A percentile compares a stretch with the other conserved stretches of the same genome.
Evolutionary conservation across 1,140 invertebrate species (phyloP).

Genomic region (Colletes latitarsis): DNA sequence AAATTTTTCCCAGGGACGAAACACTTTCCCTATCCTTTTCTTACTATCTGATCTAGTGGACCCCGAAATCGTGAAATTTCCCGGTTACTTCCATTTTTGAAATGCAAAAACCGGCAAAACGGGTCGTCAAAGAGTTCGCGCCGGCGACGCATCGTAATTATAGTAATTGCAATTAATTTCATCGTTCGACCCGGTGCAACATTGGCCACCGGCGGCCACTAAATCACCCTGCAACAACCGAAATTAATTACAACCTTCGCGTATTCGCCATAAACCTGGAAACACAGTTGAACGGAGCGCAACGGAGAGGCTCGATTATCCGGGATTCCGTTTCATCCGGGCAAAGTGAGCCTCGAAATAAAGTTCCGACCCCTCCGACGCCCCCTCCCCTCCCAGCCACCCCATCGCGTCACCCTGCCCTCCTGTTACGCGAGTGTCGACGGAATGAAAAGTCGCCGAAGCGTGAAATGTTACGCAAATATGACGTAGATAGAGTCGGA

Average conservation of each 20-base stretch:
- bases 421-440: background rate
- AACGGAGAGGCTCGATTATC: slow-evolving; percentile 3
- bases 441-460: slow-evolving; percentile 20
- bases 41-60: too few relatives aligned
- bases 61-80: too few relatives aligned
- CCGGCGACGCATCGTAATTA: slow-evolving; percentile 16
- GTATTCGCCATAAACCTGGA: background rate
- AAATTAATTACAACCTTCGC: slow-evolving; percentile 46
- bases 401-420: too few relatives aligned
- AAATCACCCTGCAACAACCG: slow-evolving; percentile 30
- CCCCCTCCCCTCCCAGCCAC: background rate
- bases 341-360: background rate
- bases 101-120: background rate
- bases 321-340: background rate
- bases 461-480: slow-evolving; percentile 37
- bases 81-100: too few relatives aligned
- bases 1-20: too few relatives aligned
- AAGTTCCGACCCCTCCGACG: background rate
- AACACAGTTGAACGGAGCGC: slow-evolving; percentile 1
- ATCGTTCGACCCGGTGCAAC: background rate
- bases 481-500: slow-evolving; percentile 15
- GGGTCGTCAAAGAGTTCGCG: background rate
- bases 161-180: slow-evolving; percentile 45
- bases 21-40: too few relatives aligned
- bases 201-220: slow-evolving; percentile 17